Percentiles rank a stretch among this genome's conserved stretches.
These are phyloP conservation scores for Meiosimyza decipiens DNA, from an alignment of 2,888 invertebrate species.

Conservation along the genomic window DNA sequence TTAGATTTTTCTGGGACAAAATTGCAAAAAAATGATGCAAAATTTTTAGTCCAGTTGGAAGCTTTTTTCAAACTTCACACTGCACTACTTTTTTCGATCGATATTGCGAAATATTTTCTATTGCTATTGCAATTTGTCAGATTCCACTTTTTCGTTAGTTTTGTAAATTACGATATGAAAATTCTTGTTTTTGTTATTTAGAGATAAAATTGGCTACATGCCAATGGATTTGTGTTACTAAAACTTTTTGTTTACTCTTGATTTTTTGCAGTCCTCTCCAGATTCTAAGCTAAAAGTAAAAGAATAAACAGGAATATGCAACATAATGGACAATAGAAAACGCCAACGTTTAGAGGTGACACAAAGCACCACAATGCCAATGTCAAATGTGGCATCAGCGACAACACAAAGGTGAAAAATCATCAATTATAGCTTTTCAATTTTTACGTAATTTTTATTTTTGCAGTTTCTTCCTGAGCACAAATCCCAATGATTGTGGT, in stretches of 20 bases:
- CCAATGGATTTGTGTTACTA: not conserved
- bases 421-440: not conserved
- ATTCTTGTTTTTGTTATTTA: no score
- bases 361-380: slow-evolving; percentile 38
- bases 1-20: no score
- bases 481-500: slow-evolving; percentile 25
- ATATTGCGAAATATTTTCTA: no score
- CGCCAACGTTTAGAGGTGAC: slow-evolving; percentile 44
- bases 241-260: not conserved
- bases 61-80: no score
- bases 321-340: slow-evolving; percentile 46
- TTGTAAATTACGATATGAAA: no score
- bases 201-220: no score
- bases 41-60: no score
- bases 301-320: slow-evolving; percentile 13
- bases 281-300: not conserved
- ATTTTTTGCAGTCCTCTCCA: not conserved
- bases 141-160: no score
- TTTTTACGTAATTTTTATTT: slow-evolving; percentile 37
- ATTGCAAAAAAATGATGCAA: no score
- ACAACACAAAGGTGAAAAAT: slow-evolving; percentile 44
- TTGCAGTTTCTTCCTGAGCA: slow-evolving; percentile 46
- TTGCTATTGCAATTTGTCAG: no score
- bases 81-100: no score
- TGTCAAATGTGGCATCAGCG: slow-evolving; percentile 26